phyloP scores from a whole-genome alignment of 2,113 vertebrate genomes.

The Antennarius striatus region DNA sequence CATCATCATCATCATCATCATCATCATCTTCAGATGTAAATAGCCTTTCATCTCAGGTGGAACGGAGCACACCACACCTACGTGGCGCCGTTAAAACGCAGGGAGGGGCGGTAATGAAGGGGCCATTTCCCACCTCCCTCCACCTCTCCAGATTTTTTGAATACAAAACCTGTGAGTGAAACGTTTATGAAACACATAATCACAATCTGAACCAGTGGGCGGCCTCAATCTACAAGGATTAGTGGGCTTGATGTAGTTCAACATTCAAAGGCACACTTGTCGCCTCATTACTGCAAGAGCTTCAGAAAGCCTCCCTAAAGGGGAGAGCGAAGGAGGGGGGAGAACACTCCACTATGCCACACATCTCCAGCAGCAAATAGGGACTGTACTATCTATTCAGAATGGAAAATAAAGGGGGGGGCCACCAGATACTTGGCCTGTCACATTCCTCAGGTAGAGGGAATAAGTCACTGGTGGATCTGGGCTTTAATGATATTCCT shows the following conservation, averaged over 20 bases:
- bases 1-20: constrained; percentile 66
- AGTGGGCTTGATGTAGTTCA: constrained; percentile 78
- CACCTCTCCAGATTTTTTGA: constrained; percentile 61
- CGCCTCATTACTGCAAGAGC: constrained; percentile 77
- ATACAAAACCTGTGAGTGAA: constrained; percentile 75
- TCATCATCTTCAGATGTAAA: constrained; percentile 69
- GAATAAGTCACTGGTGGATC: constrained; percentile 47
- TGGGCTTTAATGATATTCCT: constrained; percentile 53
- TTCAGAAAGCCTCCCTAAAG: constrained; percentile 76
- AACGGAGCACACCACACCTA: constrained; percentile 67
- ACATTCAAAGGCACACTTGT: constrained; percentile 74
- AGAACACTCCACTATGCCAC: constrained; percentile 59
- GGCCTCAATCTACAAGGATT: constrained; percentile 78
- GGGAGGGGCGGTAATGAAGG: constrained; percentile 72
- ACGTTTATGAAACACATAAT: constrained; percentile 82
- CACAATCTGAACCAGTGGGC: constrained; percentile 79
- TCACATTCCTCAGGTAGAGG: constrained; percentile 56
- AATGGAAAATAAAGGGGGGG: constrained; percentile 50
- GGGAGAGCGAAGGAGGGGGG: constrained; percentile 58
- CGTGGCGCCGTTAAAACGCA: constrained; percentile 68
- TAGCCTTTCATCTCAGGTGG: constrained; percentile 78
- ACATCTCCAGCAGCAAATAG: constrained; percentile 76
- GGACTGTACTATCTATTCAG: constrained; percentile 69
- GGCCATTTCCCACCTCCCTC: constrained; percentile 70
- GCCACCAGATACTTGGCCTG: constrained; percentile 53